Base-by-base conservation (phyloP, 2,888 invertebrate species). In the Odontocolon sp. region DNA sequence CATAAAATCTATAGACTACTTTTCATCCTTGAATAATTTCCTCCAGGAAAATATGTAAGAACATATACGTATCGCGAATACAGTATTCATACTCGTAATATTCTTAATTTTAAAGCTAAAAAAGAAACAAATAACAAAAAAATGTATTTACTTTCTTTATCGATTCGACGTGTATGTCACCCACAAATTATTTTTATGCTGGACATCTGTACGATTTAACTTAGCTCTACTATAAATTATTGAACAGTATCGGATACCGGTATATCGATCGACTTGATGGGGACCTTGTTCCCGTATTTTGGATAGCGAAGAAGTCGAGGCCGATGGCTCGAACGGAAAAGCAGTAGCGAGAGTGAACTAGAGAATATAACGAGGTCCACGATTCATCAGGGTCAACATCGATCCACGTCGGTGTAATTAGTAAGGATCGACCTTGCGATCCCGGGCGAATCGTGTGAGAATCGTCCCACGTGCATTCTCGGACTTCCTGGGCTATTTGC, bases 341-440 rank as follows among this genome's bases (percentile, higher is more conserved):
- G 18, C 4, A n/a, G 18, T 26, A 66, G 23, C 1, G 52, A 52
- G 18, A 9, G n/a, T 40, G 52, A 63, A 2, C 4, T 23, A 26
- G 57, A 59, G 28, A 26, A 9, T 26, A 18, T 9, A 42, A 42
- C 54, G 56, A 67, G 45, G 33, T 56, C 14, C 56, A n/a, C n/a
- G n/a, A 67, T 47, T 56, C 45, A 6, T 11, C 67, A 56, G 42
- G 67, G 67, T 67, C 56, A n/a, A 45, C 56, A 67, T 67, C 67
- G 67, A 67, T 21, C 56, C 45, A 56, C 33, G 16, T 56, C 67
- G 5, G 33, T 18, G 33, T 56, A 45, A 67, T 67, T 67, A 56
- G 40, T 56, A 56, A 64, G 36, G 31, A 33, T 67, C 67, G 56
- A 26, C 56, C 56, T 56, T 36, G 56, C 45, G 56, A 28, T 67